Evolutionary conservation across 2,888 invertebrate genomes (phyloP).

Genomic region (Quadroppia sp.): DNA sequence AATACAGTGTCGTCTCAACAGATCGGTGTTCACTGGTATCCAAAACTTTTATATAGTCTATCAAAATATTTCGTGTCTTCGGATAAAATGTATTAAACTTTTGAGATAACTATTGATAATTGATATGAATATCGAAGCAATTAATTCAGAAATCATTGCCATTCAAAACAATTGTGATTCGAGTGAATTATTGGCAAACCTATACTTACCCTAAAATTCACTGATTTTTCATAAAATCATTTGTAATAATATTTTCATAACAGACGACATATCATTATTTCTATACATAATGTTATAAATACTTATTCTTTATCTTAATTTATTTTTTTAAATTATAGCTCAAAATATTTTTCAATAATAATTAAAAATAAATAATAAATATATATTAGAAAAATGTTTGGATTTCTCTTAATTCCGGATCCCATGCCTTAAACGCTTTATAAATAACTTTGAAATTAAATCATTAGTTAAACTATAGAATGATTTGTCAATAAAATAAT

Average conservation of each 20-base stretch:
- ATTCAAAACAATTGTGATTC: slow-evolving; percentile 17
- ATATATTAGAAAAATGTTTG: background rate
- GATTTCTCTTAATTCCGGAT: background rate
- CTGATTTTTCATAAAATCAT: slow-evolving; percentile 11
- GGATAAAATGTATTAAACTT: slow-evolving; percentile 42
- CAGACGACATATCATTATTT: slow-evolving; percentile 22
- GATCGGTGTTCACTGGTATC: slow-evolving; percentile 84
- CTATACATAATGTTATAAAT: slow-evolving; percentile 17
- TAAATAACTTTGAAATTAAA: background rate
- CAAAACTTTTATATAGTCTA: slow-evolving; percentile 68
- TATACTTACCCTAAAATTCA: slow-evolving; percentile 19
- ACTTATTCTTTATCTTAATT: slow-evolving; percentile 8
- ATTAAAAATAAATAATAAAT: background rate
- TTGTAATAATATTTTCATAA: background rate
- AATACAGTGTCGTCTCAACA: slow-evolving; percentile 3
- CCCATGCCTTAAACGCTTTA: background rate
- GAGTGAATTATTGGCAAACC: slow-evolving; percentile 27
- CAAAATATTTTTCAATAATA: background rate
- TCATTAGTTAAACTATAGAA: background rate
- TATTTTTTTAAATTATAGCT: slow-evolving; percentile 14
- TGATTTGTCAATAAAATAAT: background rate
- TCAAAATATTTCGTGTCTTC: slow-evolving; percentile 67
- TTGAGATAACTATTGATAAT: background rate
- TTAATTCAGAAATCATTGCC: background rate
- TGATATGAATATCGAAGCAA: background rate